phyloP scores from a whole-genome alignment of 1,140 invertebrate species.

The Agrypnia vestita region DNA sequence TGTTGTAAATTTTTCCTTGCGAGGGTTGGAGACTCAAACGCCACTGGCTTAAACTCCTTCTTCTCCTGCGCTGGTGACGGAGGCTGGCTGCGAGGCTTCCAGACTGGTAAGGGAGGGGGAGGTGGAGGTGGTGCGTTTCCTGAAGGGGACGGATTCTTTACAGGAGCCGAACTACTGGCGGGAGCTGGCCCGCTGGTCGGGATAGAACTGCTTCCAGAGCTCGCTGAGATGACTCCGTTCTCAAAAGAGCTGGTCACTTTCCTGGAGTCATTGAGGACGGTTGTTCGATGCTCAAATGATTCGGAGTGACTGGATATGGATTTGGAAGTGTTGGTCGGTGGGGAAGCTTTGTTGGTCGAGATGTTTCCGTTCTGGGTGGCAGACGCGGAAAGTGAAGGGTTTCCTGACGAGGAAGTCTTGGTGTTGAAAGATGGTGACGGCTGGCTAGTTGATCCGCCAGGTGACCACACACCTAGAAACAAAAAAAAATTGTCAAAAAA shows the following conservation, averaged over 20 bases:
- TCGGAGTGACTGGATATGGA: background rate
- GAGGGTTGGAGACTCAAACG: conserved; percentile 74
- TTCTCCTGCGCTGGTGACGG: conserved; percentile 57
- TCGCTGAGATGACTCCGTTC: conserved; percentile 62
- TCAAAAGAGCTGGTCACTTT: conserved; percentile 43
- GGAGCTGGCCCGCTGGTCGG: background rate
- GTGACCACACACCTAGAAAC: conserved; percentile 72
- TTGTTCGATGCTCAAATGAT: background rate
- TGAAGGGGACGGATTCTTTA: conserved; percentile 55
- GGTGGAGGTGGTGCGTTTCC: conserved; percentile 68
- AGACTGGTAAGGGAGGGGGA: conserved; percentile 78
- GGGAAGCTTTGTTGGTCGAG: background rate
- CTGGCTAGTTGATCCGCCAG: conserved; percentile 57
- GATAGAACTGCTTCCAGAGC: conserved; percentile 49
- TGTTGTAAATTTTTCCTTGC: conserved; percentile 62
- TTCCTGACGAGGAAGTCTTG: conserved; percentile 6
- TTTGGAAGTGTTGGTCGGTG: conserved; percentile 10
- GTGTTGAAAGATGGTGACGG: background rate
- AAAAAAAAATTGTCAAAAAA: no score
- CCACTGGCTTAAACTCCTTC: conserved; percentile 71
- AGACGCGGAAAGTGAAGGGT: conserved; percentile 2
- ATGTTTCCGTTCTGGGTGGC: conserved; percentile 16
- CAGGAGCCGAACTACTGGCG: background rate
- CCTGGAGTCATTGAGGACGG: conserved; percentile 1
- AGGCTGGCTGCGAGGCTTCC: conserved; percentile 76